Percentiles rank a stretch among this genome's conserved stretches.
Conservation (phyloP, 2,888 invertebrate species). For the Dolomedes plantarius region DNA sequence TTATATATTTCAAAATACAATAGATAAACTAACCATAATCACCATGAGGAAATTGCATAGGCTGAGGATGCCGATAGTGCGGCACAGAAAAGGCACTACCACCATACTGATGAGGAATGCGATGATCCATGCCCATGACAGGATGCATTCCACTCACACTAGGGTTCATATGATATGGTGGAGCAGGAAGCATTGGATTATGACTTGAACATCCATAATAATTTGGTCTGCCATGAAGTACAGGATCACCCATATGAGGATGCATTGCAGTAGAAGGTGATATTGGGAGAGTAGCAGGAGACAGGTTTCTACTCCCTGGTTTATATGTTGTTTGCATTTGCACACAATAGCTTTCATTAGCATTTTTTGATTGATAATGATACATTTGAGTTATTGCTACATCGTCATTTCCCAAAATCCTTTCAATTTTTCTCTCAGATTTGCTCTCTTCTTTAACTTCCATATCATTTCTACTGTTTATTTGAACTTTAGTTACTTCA, state of each 20-base stretch:
- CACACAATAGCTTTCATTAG: conserved; percentile 71
- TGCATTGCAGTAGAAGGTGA: conserved; percentile 25
- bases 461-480: conserved; percentile 70
- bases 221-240: conserved; percentile 32
- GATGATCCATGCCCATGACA: conserved; percentile 39
- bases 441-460: conserved; percentile 69
- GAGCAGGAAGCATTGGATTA: conserved; percentile 37
- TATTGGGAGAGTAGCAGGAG: conserved; percentile 31
- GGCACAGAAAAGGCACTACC: conserved; percentile 71
- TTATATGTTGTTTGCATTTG: conserved; percentile 73
- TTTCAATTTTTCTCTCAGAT: conserved; percentile 66
- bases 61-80: conserved; percentile 64
- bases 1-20: no score
- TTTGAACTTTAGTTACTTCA: conserved; percentile 73
- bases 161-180: conserved; percentile 52
- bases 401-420: conserved; percentile 68
- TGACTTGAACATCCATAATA: conserved; percentile 46
- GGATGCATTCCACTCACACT: conserved; percentile 42
- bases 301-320: conserved; percentile 32
- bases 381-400: conserved; percentile 72
- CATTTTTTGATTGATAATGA: conserved; percentile 67
- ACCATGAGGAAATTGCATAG: conserved; percentile 42
- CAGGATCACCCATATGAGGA: conserved; percentile 36
- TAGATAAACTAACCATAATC: conserved; percentile 70
- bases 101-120: conserved; percentile 54